Evolutionary conservation across 2,113 vertebrate genomes (phyloP).

Genomic region (Cettia cetti): DNA sequence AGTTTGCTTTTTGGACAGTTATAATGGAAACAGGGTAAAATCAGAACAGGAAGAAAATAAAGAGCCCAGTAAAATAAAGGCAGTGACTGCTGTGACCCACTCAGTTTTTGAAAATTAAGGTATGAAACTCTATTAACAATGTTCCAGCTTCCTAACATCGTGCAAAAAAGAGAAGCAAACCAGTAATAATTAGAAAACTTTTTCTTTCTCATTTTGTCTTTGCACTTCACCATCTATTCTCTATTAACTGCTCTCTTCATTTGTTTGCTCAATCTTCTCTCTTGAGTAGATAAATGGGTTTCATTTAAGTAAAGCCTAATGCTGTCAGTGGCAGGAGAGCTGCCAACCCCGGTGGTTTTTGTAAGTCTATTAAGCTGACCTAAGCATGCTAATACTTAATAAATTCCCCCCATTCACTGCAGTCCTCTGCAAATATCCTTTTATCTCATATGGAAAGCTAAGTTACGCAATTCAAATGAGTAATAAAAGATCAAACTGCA

Average conservation of each 20-base stretch:
- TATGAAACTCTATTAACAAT: background rate
- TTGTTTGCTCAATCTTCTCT: conserved; percentile 23
- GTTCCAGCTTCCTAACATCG: background rate
- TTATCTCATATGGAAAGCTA: background rate
- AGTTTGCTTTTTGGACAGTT: background rate
- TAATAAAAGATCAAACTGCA: background rate
- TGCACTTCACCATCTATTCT: background rate
- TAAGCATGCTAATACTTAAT: conserved; percentile 24
- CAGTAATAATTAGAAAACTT: background rate
- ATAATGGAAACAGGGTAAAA: background rate
- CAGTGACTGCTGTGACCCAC: background rate
- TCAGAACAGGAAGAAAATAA: background rate
- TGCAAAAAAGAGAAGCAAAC: background rate
- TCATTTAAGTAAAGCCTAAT: conserved; percentile 50
- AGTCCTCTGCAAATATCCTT: background rate
- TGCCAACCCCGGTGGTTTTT: background rate
- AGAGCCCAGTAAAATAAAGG: background rate
- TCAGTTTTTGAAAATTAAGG: background rate
- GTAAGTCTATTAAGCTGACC: conserved; percentile 12
- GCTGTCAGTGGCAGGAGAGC: conserved; percentile 7
- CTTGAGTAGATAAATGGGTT: conserved; percentile 30
- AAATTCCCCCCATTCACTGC: background rate
- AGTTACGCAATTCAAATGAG: background rate
- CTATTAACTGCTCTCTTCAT: conserved; percentile 24
- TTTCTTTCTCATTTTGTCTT: conserved; percentile 1